These are phyloP conservation scores for Drosophila nannoptera DNA, from an alignment of 1,140 invertebrate species.

Conservation along the genomic window DNA sequence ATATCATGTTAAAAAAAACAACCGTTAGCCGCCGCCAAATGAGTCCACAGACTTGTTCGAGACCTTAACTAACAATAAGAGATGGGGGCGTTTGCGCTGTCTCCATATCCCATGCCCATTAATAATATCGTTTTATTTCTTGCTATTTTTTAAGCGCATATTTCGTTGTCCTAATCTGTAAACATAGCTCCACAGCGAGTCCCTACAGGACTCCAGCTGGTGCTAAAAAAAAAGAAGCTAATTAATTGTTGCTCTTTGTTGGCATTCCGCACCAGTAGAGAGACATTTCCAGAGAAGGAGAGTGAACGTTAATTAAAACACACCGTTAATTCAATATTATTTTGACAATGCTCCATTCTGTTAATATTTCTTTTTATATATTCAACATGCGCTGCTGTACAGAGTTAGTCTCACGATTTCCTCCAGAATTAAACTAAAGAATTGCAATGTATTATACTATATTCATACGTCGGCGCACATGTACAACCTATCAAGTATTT, in stretches of 20 bases:
- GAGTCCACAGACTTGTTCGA: constrained; percentile 51
- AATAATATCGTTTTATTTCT: constrained; percentile 55
- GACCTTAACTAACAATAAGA: constrained; percentile 70
- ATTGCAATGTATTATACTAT: constrained; percentile 56
- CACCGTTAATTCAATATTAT: constrained; percentile 33
- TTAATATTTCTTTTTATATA: constrained; percentile 59
- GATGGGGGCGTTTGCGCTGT: constrained; percentile 18
- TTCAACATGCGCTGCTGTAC: constrained; percentile 54
- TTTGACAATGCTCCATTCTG: constrained; percentile 58
- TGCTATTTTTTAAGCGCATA: constrained; percentile 65
- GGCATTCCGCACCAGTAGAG: constrained; percentile 60
- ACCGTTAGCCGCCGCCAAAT: constrained; percentile 39
- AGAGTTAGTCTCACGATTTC: constrained; percentile 58
- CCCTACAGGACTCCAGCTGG: constrained; percentile 1
- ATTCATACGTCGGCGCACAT: constrained; percentile 45
- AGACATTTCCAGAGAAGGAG: constrained; percentile 10
- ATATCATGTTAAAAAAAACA: constrained; percentile 65
- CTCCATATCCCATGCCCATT: constrained; percentile 38
- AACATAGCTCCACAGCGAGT: constrained; percentile 54
- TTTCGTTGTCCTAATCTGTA: constrained; percentile 53
- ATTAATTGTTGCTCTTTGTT: constrained; percentile 57
- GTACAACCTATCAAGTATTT: constrained; percentile 48
- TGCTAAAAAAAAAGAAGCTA: constrained; percentile 4
- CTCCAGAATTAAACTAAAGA: constrained; percentile 26
- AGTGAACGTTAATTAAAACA: constrained; percentile 28